Conservation (phyloP, 2,888 invertebrate species). For the Ectemnius cavifrons region DNA sequence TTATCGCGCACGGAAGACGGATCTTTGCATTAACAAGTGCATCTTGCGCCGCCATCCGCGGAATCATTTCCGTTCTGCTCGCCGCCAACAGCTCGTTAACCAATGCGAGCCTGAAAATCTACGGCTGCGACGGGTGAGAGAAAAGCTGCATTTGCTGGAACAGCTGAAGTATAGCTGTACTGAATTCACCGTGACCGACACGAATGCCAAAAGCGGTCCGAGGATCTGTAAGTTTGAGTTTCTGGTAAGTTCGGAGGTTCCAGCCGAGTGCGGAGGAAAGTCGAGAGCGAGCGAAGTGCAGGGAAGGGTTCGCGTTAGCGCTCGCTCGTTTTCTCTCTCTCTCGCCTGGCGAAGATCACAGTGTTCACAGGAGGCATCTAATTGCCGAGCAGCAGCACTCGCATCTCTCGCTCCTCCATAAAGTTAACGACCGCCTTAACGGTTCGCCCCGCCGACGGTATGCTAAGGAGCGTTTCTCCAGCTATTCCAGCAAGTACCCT, state of each 20-base stretch:
- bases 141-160: too few relatives aligned
- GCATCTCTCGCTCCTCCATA: slow-evolving; percentile 72
- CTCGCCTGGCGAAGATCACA: slow-evolving; percentile 73
- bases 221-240: neutral
- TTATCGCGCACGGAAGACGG: slow-evolving; percentile 11
- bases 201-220: neutral
- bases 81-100: neutral
- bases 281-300: slow-evolving; percentile 23
- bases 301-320: slow-evolving; percentile 25
- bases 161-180: too few relatives aligned
- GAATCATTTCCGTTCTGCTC: neutral
- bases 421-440: slow-evolving; percentile 75
- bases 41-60: neutral
- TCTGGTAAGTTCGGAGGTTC: slow-evolving; percentile 12
- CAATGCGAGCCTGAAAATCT: neutral
- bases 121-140: neutral
- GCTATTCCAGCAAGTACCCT: slow-evolving; percentile 66
- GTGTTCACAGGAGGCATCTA: slow-evolving; percentile 72
- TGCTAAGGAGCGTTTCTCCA: slow-evolving; percentile 68
- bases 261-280: slow-evolving; percentile 10
- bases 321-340: slow-evolving; percentile 63
- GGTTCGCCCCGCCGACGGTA: slow-evolving; percentile 67
- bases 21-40: neutral
- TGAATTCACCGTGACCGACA: too few relatives aligned
- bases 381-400: slow-evolving; percentile 67